Percentiles rank a stretch among this genome's conserved stretches.
Evolutionary conservation across 2,888 invertebrate genomes (phyloP).

Genomic region (Drosophila pullipes): DNA sequence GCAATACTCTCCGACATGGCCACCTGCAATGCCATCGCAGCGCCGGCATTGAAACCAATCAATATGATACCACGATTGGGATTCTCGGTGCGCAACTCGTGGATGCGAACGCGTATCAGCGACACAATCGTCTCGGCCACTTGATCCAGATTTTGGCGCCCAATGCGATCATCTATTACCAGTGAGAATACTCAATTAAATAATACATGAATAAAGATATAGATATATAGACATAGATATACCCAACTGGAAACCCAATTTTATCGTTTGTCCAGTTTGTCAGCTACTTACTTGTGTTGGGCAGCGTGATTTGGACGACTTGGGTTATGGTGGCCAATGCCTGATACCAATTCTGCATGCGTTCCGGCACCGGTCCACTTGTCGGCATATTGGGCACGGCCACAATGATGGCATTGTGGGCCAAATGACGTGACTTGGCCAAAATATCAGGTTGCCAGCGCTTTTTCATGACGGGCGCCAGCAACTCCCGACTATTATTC

Average conservation of each 20-base stretch:
- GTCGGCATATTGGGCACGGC: conserved; percentile 87
- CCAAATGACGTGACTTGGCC: conserved; percentile 89
- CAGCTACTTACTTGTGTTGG: conserved; percentile 75
- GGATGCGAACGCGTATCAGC: conserved; percentile 89
- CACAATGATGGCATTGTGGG: conserved; percentile 89
- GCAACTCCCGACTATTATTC: conserved; percentile 88
- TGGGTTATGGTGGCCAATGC: conserved; percentile 89
- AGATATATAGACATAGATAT: too few relatives aligned
- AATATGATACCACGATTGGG: conserved; percentile 90
- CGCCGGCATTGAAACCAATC: conserved; percentile 92
- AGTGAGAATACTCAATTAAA: not conserved
- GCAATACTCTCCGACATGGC: conserved; percentile 90
- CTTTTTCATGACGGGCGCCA: conserved; percentile 87
- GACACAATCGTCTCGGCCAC: conserved; percentile 89
- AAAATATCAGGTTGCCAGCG: conserved; percentile 91
- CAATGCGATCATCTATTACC: conserved; percentile 73
- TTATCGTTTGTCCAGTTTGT: not conserved
- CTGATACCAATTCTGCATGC: conserved; percentile 90
- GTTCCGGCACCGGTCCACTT: conserved; percentile 85
- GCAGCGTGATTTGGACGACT: conserved; percentile 87
- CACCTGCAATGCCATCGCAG: conserved; percentile 91
- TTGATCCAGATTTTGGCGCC: conserved; percentile 83
- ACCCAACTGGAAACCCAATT: not conserved
- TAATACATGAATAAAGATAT: too few relatives aligned
- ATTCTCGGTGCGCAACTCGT: conserved; percentile 89